Evolutionary conservation across 2,113 vertebrate genomes (phyloP).

Genomic region (Albula goreensis): DNA sequence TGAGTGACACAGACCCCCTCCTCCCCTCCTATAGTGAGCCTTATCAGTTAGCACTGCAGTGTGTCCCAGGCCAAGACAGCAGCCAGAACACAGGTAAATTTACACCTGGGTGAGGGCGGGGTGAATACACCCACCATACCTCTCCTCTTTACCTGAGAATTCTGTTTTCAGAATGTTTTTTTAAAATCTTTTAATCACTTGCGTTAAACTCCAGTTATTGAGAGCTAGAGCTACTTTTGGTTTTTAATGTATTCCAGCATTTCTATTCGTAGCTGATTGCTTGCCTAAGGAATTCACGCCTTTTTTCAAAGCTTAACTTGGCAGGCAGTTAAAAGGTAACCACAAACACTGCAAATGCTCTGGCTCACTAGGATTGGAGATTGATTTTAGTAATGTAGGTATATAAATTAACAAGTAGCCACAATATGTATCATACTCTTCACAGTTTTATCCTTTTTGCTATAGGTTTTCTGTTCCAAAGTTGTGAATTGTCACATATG

Average conservation of each 20-base stretch:
- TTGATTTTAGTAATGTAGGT: too few species aligned
- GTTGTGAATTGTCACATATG: slow-evolving; percentile 49
- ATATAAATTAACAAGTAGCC: too few species aligned
- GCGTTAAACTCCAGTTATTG: slow-evolving; percentile 23
- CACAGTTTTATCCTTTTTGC: slow-evolving; percentile 29
- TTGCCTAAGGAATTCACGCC: too few species aligned
- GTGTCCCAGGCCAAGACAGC: neutral
- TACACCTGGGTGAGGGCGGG: neutral
- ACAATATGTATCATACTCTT: too few species aligned
- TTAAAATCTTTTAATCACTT: neutral
- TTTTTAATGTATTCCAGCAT: too few species aligned
- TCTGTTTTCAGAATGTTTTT: neutral
- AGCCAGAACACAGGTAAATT: neutral
- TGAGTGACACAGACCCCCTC: neutral
- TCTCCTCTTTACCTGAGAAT: neutral
- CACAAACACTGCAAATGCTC: too few species aligned
- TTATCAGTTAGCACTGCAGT: neutral
- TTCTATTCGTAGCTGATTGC: too few species aligned
- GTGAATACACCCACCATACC: neutral
- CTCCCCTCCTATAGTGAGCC: neutral
- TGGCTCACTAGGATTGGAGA: too few species aligned
- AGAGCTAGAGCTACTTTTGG: too few species aligned
- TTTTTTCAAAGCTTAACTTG: too few species aligned
- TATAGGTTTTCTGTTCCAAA: slow-evolving; percentile 48
- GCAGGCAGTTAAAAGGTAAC: too few species aligned